A percentile compares a stretch with the other conserved stretches of the same genome.
Conservation (phyloP, 2,113 vertebrate species). For the Stegastes partitus region DNA sequence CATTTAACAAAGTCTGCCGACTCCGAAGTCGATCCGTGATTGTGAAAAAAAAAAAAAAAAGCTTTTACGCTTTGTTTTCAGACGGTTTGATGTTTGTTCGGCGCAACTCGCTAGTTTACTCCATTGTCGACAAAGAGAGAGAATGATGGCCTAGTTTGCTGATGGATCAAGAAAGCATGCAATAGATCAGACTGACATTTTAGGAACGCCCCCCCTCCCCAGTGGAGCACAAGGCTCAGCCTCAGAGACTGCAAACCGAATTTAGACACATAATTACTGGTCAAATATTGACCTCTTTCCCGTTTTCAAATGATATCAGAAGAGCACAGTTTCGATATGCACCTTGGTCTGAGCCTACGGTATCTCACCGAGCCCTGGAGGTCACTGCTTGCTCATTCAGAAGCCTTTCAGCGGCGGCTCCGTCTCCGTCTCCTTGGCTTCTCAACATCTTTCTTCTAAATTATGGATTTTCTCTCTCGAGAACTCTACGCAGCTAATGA, state of each 20-base stretch:
- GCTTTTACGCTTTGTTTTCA: background rate
- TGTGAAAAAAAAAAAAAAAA: background rate
- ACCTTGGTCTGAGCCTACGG: background rate
- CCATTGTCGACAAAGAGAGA: background rate
- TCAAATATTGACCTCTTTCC: background rate
- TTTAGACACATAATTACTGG: background rate
- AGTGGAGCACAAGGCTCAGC: background rate
- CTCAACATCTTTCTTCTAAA: background rate
- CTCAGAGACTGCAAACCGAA: slow-evolving; percentile 5
- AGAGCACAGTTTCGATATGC: background rate
- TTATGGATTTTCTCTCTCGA: background rate
- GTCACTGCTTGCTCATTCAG: slow-evolving; percentile 5
- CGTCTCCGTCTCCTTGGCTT: background rate
- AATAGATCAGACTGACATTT: slow-evolving; percentile 8
- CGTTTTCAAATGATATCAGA: background rate
- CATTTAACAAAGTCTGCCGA: background rate
- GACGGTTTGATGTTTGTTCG: background rate
- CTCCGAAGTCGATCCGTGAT: background rate
- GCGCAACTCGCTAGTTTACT: background rate
- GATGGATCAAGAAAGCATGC: background rate
- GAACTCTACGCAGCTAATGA: background rate
- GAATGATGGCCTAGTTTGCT: background rate
- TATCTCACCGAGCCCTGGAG: background rate
- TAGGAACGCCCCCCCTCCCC: background rate
- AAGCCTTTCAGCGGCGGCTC: background rate